Evolutionary conservation across 2,113 vertebrate species (phyloP), one percentile per base, ranked within the genome.

Genomic region (Pomatostomus ruficeps): DNA sequence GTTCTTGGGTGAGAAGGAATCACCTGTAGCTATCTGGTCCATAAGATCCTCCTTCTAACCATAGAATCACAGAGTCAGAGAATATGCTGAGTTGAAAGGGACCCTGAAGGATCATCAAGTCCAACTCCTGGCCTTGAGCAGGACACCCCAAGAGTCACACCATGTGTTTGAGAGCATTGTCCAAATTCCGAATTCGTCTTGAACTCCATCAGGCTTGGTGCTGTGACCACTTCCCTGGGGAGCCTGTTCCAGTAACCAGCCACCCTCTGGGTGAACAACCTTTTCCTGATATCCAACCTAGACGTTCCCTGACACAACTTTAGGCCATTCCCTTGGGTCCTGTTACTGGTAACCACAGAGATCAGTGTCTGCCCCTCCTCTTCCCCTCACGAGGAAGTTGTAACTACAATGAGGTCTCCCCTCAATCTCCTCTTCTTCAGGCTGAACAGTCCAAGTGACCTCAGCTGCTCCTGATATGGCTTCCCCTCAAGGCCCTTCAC

Each of bases 311-410:
- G 21, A 40, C 7, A 22, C n/a, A 61, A 1, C 28, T 74, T 29
- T 38, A 52, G 29, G 29, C 9, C 33, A 14, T 58, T 59, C 10
- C 24, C 29, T 61, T 2, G 2, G 14, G 5, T 74, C 11, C 16
- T 59, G 20, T 38, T 52, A 18, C 28, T 59, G 33, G 22, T 24
- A 29, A 59, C 9, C 29, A 13, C 3, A 59, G 8, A 67, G 11
- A 61, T 40, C n/a, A 38, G 8, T 45, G 12, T 2, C 46, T 74
- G 20, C 20, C 29, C 11, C 11, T 61, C 9, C 7, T 10, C 59
- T 57, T 51, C 33, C 20, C 16, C 19, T 61, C 4, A 8, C 0
- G 0, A 35, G 24, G 29, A 75, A 40, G 25, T 22, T 61, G n/a
- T 11, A 68, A 31, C 21, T 14, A n/a, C 16, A 43, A 14, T 7